A percentile compares a stretch with the other conserved stretches of the same genome.
Conservation (phyloP, 2,797 vertebrate genomes). For the Chanos chanos region DNA sequence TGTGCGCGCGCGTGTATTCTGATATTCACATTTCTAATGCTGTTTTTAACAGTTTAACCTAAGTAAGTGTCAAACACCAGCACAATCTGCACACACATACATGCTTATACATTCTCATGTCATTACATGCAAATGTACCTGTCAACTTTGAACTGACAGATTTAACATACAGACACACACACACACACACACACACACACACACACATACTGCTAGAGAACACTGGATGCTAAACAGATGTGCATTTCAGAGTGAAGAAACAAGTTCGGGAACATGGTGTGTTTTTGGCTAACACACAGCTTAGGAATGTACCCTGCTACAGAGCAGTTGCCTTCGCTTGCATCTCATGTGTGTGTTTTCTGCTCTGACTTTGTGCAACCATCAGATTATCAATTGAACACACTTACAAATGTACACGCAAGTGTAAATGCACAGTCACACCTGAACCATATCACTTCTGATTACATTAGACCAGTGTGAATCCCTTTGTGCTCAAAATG, state of each 20-base stretch:
- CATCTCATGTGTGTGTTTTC: not conserved
- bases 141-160: no score
- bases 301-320: conserved; percentile 20
- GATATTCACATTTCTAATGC: no score
- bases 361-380: not conserved
- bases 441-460: no score
- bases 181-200: not conserved
- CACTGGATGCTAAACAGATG: conserved; percentile 21
- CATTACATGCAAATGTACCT: not conserved
- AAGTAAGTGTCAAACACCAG: no score
- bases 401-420: no score
- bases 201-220: not conserved
- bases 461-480: no score
- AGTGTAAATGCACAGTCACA: no score
- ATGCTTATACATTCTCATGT: not conserved
- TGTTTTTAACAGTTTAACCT: no score
- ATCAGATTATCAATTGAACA: no score
- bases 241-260: not conserved
- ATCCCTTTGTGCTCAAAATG: no score
- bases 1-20: no score
- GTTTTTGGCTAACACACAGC: conserved; percentile 22
- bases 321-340: not conserved
- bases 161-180: not conserved
- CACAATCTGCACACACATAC: no score
- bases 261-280: conserved; percentile 26